Evolutionary conservation across 2,888 invertebrate genomes (phyloP).

Genomic region (Poecilobothrus nobilitatus): DNA sequence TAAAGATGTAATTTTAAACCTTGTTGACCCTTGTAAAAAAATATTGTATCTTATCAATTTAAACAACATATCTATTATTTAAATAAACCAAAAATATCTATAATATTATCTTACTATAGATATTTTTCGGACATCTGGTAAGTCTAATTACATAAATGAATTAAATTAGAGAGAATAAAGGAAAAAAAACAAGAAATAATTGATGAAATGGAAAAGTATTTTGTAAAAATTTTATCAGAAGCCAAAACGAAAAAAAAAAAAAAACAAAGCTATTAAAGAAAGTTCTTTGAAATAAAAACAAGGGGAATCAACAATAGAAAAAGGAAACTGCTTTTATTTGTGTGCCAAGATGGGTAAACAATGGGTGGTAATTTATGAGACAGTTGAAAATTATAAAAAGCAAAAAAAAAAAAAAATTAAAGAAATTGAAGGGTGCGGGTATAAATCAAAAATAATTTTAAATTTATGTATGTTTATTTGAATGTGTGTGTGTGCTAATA

Average conservation of each 20-base stretch:
- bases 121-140: not conserved
- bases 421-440: not conserved
- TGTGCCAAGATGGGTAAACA: constrained; percentile 1
- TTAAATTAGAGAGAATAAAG: not conserved
- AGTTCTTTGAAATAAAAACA: not conserved
- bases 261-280: too few relatives aligned
- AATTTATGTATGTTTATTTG: not conserved
- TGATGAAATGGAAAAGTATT: too few relatives aligned
- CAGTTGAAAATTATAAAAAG: not conserved
- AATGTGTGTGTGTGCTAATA: too few relatives aligned
- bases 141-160: not conserved
- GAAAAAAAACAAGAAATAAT: not conserved
- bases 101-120: too few relatives aligned
- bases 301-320: not conserved
- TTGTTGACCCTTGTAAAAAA: too few relatives aligned
- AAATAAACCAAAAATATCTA: too few relatives aligned
- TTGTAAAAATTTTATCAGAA: too few relatives aligned
- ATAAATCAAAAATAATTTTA: not conserved
- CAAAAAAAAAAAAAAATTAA: too few relatives aligned
- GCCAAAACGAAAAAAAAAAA: too few relatives aligned
- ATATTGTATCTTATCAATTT: too few relatives aligned
- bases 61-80: too few relatives aligned
- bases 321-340: not conserved
- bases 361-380: not conserved
- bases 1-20: too few relatives aligned